Conservation (phyloP, 2,888 invertebrate genomes). For the Periphyllus acericola region DNA sequence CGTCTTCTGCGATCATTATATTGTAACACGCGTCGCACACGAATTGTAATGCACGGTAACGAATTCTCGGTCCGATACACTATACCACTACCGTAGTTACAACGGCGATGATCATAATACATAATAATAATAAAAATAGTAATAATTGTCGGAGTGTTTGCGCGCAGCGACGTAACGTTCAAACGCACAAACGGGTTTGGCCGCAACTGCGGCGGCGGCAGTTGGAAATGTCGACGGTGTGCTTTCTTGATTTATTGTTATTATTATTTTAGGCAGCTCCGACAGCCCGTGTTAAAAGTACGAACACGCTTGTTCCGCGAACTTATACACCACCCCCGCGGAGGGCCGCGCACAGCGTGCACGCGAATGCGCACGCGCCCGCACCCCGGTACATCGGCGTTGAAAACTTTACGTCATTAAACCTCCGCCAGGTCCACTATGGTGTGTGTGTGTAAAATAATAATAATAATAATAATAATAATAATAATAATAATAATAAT, state of each 20-base stretch:
- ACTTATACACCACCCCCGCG: constrained; percentile 45
- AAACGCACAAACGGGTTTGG: constrained; percentile 45
- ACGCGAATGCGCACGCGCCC: neutral
- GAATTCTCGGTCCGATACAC: constrained; percentile 7
- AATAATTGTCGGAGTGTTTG: neutral
- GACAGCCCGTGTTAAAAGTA: constrained; percentile 52
- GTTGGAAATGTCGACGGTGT: constrained; percentile 38
- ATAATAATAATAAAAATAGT: neutral
- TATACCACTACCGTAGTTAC: neutral
- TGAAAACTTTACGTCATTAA: constrained; percentile 61
- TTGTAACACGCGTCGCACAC: neutral
- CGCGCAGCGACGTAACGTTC: neutral
- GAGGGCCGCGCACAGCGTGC: neutral
- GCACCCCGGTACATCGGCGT: constrained; percentile 38
- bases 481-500: constrained; percentile 31
- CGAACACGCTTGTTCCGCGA: constrained; percentile 56
- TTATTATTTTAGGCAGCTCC: constrained; percentile 57
- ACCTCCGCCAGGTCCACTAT: constrained; percentile 40
- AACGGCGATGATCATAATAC: neutral
- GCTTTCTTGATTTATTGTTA: constrained; percentile 59
- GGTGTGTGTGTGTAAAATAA: constrained; percentile 8
- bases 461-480: constrained; percentile 34
- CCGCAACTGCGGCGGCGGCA: neutral
- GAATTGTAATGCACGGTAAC: neutral
- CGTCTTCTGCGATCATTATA: neutral